Conservation (phyloP, 2,888 invertebrate genomes). For the Eupithecia subumbrata region DNA sequence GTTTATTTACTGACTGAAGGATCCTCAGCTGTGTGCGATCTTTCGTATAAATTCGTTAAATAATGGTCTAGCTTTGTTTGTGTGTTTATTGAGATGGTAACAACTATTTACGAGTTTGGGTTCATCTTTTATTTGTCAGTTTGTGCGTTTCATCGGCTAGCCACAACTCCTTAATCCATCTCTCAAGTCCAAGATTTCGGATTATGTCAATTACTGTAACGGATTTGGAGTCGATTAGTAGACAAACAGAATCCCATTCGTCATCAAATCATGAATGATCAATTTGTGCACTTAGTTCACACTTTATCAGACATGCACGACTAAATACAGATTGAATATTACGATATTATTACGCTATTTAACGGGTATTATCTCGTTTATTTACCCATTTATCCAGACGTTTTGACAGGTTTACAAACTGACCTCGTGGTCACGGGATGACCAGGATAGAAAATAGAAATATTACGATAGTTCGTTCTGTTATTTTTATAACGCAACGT, state of each 20-base stretch:
- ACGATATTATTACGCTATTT: no score
- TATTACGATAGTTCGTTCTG: conserved; percentile 1
- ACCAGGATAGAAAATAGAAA: no score
- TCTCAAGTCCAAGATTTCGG: neutral
- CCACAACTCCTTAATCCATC: neutral
- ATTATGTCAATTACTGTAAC: neutral
- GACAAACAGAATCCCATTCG: no score
- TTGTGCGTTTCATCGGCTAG: neutral
- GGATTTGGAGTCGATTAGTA: neutral
- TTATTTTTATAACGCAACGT: neutral
- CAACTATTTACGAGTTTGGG: conserved; percentile 1
- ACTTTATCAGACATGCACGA: conserved; percentile 12
- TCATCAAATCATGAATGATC: conserved; percentile 7
- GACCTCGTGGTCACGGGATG: no score
- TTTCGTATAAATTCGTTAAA: conserved; percentile 20
- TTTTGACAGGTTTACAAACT: no score
- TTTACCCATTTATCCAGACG: no score
- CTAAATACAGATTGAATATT: neutral
- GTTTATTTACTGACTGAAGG: conserved; percentile 30
- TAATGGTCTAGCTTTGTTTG: conserved; percentile 22
- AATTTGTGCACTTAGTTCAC: conserved; percentile 10
- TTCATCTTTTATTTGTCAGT: neutral
- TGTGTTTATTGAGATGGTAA: conserved; percentile 12
- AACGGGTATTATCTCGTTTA: no score
- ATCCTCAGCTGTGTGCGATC: conserved; percentile 24